These are phyloP conservation scores for Drosophila affinis DNA, from an alignment of 2,888 invertebrate species.

Conservation along the genomic window DNA sequence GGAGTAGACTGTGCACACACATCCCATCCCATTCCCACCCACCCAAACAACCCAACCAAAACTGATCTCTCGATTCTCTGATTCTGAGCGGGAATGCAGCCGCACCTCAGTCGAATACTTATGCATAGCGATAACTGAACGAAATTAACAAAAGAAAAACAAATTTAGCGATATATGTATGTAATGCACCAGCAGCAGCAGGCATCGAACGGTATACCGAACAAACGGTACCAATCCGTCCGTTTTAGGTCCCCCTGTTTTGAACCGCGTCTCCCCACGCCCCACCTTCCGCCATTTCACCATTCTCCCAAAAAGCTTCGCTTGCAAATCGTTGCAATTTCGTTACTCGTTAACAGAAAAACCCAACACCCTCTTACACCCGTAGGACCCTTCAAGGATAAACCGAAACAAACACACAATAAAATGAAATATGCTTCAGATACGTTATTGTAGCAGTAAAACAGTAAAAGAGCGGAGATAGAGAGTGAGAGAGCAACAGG, in stretches of 20 bases:
- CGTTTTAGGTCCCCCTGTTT: constrained; percentile 41
- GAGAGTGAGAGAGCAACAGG: neutral
- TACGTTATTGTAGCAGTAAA: constrained; percentile 44
- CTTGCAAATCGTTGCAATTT: constrained; percentile 26
- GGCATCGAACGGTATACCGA: constrained; percentile 45
- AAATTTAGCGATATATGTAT: constrained; percentile 1
- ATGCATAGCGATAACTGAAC: constrained; percentile 35
- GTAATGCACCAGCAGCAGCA: constrained; percentile 39
- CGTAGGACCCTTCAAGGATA: neutral
- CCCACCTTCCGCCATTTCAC: neutral
- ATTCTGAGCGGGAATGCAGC: constrained; percentile 9
- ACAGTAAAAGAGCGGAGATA: neutral
- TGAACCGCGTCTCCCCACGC: constrained; percentile 12
- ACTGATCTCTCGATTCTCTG: constrained; percentile 45
- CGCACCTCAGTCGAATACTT: constrained; percentile 46
- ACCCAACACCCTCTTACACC: neutral
- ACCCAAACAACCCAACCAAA: constrained; percentile 21
- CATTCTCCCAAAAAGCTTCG: constrained; percentile 10
- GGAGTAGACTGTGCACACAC: constrained; percentile 3
- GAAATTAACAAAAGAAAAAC: constrained; percentile 7
- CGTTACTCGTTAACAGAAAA: constrained; percentile 18
- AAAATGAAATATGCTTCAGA: constrained; percentile 59
- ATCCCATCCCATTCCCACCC: constrained; percentile 10
- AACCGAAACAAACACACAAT: neutral
- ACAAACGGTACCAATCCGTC: constrained; percentile 44